Percentiles rank a stretch among this genome's conserved stretches.
These are phyloP conservation scores for Palythoa heliodiscus DNA, from an alignment of 92 coral and sea anemone species.

Conservation along the genomic window DNA sequence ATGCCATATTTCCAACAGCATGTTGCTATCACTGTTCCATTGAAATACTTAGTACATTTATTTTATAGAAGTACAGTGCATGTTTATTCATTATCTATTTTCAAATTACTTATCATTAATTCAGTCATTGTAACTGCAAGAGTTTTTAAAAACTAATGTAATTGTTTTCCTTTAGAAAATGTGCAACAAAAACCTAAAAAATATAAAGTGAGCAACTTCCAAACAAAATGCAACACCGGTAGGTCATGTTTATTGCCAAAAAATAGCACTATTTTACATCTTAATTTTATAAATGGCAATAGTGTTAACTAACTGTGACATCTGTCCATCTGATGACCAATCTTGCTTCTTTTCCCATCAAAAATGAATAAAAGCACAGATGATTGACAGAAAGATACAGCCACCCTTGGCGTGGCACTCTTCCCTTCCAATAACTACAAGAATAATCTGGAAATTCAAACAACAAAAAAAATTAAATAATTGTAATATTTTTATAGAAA, in stretches of 20 bases:
- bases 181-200: too few relatives aligned
- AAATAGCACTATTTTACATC: too few relatives aligned
- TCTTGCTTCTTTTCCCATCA: slow-evolving; percentile 98
- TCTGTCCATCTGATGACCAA: slow-evolving; percentile 97
- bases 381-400: slow-evolving; percentile 95
- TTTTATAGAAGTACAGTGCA: too few relatives aligned
- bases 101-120: too few relatives aligned
- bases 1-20: too few relatives aligned
- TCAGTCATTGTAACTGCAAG: too few relatives aligned
- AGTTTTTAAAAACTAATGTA: too few relatives aligned
- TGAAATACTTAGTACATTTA: too few relatives aligned
- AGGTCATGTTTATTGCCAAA: too few relatives aligned
- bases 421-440: slow-evolving; percentile 98
- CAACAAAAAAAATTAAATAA: neutral
- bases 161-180: too few relatives aligned
- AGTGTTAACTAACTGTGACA: slow-evolving; percentile 80
- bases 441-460: slow-evolving; percentile 76
- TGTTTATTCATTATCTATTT: too few relatives aligned
- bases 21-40: too few relatives aligned
- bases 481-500: neutral
- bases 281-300: neutral
- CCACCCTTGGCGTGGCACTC: slow-evolving; percentile 99
- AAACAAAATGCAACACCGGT: neutral
- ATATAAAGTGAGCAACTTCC: neutral
- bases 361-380: slow-evolving; percentile 94